These are phyloP conservation scores for Cochlearius cochlearius DNA, from an alignment of 2,113 vertebrate species.

Conservation along the genomic window DNA sequence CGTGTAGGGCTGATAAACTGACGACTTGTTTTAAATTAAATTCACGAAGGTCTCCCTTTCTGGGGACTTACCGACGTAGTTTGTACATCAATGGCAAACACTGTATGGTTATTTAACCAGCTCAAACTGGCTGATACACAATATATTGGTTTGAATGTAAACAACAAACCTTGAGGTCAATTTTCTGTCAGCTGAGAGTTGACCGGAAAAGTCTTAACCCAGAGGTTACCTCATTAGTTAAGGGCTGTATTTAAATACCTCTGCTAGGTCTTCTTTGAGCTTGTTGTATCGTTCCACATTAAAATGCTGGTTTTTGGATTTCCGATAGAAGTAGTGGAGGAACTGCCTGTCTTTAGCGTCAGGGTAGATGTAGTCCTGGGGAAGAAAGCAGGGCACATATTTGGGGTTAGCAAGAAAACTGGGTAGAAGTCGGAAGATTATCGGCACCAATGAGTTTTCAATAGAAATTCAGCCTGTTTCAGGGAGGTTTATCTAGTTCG, in stretches of 20 bases:
- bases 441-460: background rate
- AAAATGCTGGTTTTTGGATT: conserved; percentile 79
- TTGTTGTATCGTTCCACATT: conserved; percentile 86
- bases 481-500: background rate
- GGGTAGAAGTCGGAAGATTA: background rate
- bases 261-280: conserved; percentile 83
- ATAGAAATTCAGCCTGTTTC: background rate
- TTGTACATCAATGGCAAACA: background rate
- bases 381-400: background rate
- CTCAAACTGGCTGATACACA: background rate
- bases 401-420: background rate
- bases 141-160: background rate
- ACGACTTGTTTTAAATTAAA: background rate
- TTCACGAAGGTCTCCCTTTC: background rate
- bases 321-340: conserved; percentile 87
- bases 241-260: conserved; percentile 72
- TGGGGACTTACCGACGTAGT: background rate
- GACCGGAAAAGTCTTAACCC: background rate
- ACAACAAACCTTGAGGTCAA: background rate
- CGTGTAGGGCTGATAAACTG: background rate
- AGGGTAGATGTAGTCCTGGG: conserved; percentile 89
- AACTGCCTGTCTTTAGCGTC: conserved; percentile 82
- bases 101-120: background rate
- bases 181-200: background rate
- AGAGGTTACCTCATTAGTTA: background rate